Base-by-base conservation (phyloP, 2,888 invertebrate species). In the Netelia virgata region DNA sequence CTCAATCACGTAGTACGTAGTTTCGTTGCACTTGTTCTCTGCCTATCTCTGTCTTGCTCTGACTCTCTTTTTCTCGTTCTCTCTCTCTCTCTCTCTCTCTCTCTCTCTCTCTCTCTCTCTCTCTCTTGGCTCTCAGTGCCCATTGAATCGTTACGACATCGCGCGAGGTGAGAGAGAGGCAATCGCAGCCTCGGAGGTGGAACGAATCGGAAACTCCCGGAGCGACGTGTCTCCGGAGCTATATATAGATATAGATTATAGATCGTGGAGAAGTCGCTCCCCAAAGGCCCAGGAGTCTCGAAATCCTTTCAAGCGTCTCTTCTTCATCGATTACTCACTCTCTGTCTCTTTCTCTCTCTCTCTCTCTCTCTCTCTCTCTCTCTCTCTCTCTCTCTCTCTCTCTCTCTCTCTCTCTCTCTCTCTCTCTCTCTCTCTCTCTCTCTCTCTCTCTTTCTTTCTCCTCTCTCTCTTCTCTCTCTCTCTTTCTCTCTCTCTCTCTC, bases 71-170 rank as follows among this genome's bases (percentile, higher is more conserved):
- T 2, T 23, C 28, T 28, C 28, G 1, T 0, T 28, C 3, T 28
- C 5, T 28, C 28, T 28, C 28, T 28, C 28, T 28, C 3, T 28
- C 28, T 28, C 5, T 28, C 3, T 28, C 28, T 5, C 28, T 28
- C 5, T 28, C 28, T 28, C 28, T 28, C 28, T 28, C 28, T 28
- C 28, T 28, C n/a, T 53, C 53, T 16, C 53, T 53, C 14, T 53
- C n/a, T 3, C 53, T 53, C n/a, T 53, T 3, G 70, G 75, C 79
- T 74, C 83, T 77, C 81, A 73, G 84, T 81, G 76, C 73, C 81
- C 84, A 68, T 84, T 81, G 84, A 84, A 81, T 84, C 84, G 84
- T 84, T 84, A 84, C 84, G 84, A 81, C 76, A 80, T 77, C n/a
- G 75, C 83, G 68, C 14, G 43, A 43, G 66, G 73, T 64, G 18